Evolutionary conservation across 2,113 vertebrate genomes (phyloP), one percentile per base, ranked within the genome.

Genomic region (Otis tarda): DNA sequence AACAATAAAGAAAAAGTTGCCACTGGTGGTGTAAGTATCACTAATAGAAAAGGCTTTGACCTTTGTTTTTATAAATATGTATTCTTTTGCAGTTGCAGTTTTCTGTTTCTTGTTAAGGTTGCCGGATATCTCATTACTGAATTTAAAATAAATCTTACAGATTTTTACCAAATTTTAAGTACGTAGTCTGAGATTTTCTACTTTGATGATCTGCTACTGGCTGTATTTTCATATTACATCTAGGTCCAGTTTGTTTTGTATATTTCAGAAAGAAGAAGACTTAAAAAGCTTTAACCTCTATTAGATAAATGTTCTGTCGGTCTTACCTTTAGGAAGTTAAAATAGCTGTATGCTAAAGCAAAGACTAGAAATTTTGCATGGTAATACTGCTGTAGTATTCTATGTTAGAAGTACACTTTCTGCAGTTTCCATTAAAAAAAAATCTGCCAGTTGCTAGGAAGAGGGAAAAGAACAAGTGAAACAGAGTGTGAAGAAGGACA

Each of bases 1-100:
- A 57, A 89, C 68, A 96, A 74, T 78, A 97, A 97, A 76, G 96
- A 97, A 90, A 93, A 90, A 16, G 94, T 97, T 30, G 84, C 95
- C 49, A 80, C 90, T 91, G 97, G 92, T 59, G 61, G 89, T 1
- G 92, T 98, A 96, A 97, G 93, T 76, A 75, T 59, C 17, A 30
- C n/a, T 75, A 49, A 55, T 7, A 67, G 49, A 76, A 90, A 69
- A 78, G 37, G 31, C 41, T 75, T 73, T 15, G 71, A 73, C 21
- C 9, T 55, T 59, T 63, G 2, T 56, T 69, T 75, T 47, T 50
- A 69, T 57, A 57, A 63, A 79, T 67, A 60, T 24, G 14, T 65
- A 25, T 64, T 69, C 18, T 41, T 90, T 83, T 75, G 39, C 33
- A 57, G 9, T 77, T 77, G 28, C 37, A 78, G 9, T 52, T 86